Base-by-base conservation (phyloP, 2,888 invertebrate species). In the Amphipyra tragopoginis region DNA sequence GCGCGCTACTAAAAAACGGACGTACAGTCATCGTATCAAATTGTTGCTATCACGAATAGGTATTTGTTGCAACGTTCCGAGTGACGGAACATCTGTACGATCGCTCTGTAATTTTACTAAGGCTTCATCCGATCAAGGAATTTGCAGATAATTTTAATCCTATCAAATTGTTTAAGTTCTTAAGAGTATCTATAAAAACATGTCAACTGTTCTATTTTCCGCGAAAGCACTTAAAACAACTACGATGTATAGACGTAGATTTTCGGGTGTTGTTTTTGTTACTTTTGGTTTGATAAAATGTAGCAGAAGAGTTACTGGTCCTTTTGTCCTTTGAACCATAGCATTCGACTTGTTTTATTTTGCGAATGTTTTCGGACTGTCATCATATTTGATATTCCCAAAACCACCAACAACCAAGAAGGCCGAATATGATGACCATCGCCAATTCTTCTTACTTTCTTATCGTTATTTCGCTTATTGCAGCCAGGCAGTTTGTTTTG, bases 1-100 rank as follows among this genome's bases (percentile, higher is more conserved):
- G 89, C 90, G 92, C 86, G 86, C 80, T 86, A 93, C 93, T 93
- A 83, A 89, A 87, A 88, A 73, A 78, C 75, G 78, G 83, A 80
- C 81, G 79, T 76, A 83, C 81, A 84, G 86, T 85, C 86, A 87
- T 83, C 86, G 85, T 80, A 84, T 85, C 85, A 84, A 88, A 90
- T 87, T 83, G 78, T 83, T 77, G 81, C 75, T 80, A 80, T 80
- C 79, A 75, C 49, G 64, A 69, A 78, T 80, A 77, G 65, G 75
- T 75, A 78, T 77, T 79, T 59, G 65, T 54, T 81, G 74, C 81
- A 82, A 64, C 68, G 74, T 80, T 72, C 71, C 66, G 58, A 59
- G 43, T 81, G 77, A 79, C 70, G 65, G 79, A 72, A 77, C 72
- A 67, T 66, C 62, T 72, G 54, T 60, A 63, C 50, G 52, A 64